Evolutionary conservation across 2,113 vertebrate species (phyloP).

Genomic region (Azemiops feae): DNA sequence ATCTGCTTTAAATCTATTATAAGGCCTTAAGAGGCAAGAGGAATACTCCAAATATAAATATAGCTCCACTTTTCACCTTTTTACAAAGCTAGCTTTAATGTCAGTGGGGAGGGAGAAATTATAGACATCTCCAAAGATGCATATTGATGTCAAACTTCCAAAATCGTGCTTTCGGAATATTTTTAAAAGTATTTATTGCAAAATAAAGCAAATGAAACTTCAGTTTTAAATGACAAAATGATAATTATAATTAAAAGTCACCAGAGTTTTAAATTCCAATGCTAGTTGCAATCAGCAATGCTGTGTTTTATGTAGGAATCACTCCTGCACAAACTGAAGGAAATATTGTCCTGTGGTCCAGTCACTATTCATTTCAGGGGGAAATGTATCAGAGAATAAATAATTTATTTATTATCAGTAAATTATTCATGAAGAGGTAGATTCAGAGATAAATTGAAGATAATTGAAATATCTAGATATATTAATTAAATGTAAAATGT

Average conservation of each 20-base stretch:
- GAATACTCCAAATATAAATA: slow-evolving; percentile 58
- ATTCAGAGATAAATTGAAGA: neutral
- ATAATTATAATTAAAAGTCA: neutral
- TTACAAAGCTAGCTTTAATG: slow-evolving; percentile 55
- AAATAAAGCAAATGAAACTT: slow-evolving; percentile 27
- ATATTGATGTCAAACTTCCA: slow-evolving; percentile 31
- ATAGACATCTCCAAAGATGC: slow-evolving; percentile 6
- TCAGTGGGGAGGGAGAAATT: slow-evolving; percentile 46
- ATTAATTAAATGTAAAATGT: neutral
- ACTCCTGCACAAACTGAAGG: neutral
- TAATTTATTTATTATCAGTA: neutral
- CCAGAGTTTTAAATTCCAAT: slow-evolving; percentile 17
- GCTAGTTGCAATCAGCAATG: slow-evolving; percentile 30
- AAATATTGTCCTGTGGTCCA: neutral
- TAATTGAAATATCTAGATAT: neutral
- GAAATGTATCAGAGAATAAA: neutral
- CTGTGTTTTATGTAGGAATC: neutral
- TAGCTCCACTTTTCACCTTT: slow-evolving; percentile 62
- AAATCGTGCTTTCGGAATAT: slow-evolving; percentile 26
- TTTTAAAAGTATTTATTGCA: slow-evolving; percentile 24
- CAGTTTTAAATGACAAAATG: neutral
- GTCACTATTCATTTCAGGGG: neutral
- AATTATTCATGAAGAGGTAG: neutral
- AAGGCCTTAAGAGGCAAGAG: slow-evolving; percentile 58
- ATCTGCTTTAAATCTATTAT: slow-evolving; percentile 68